A percentile compares a stretch with the other conserved stretches of the same genome.
These are phyloP conservation scores for Fragum sueziense DNA, from an alignment of 2,888 invertebrate genomes.

Conservation along the genomic window DNA sequence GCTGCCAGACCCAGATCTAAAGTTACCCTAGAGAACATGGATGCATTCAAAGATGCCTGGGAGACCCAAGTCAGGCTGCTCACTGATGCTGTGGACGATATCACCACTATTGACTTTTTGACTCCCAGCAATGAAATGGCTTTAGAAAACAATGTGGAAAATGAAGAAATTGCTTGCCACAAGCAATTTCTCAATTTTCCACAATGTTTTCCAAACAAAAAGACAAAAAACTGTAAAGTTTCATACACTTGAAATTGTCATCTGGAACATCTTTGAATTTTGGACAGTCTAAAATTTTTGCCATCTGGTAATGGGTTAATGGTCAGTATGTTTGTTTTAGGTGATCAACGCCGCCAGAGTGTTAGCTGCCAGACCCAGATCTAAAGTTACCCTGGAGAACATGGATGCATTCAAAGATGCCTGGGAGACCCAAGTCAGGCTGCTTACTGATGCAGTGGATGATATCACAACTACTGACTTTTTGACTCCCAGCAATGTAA, in stretches of 20 bases:
- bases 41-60: conserved; percentile 90
- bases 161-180: too few relatives aligned
- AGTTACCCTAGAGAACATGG: conserved; percentile 98
- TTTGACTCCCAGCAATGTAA: too few relatives aligned
- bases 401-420: conserved; percentile 95
- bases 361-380: conserved; percentile 92
- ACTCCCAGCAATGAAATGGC: too few relatives aligned
- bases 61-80: conserved; percentile 89
- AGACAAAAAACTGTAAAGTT: too few relatives aligned
- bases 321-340: conserved; percentile 58
- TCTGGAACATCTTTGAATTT: too few relatives aligned
- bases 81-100: conserved; percentile 99
- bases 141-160: too few relatives aligned
- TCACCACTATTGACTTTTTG: conserved; percentile 99
- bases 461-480: conserved; percentile 99
- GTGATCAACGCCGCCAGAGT: conserved; percentile 98
- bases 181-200: too few relatives aligned
- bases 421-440: conserved; percentile 86
- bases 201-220: too few relatives aligned
- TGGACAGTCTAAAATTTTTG: too few relatives aligned
- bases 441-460: conserved; percentile 98
- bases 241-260: too few relatives aligned
- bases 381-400: conserved; percentile 98
- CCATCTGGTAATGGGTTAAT: not conserved
- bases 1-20: conserved; percentile 94